A percentile compares a stretch with the other conserved stretches of the same genome.
Evolutionary conservation across 2,113 vertebrate species (phyloP).

Genomic region (Regulus satrapa): DNA sequence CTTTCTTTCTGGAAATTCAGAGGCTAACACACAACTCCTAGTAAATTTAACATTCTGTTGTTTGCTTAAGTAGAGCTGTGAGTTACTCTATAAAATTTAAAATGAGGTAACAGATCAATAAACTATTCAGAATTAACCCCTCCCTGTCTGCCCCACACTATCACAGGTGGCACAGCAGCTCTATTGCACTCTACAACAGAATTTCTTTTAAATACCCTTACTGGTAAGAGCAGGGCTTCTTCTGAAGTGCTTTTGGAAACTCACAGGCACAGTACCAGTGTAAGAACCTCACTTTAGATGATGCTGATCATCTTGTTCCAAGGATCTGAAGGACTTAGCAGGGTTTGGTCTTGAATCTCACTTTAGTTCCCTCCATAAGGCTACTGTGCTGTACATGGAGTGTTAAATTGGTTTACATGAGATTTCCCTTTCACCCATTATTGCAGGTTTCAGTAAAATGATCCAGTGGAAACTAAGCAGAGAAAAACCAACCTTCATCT

Average conservation of each 20-base stretch:
- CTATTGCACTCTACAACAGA: background rate
- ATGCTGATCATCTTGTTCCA: background rate
- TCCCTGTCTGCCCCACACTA: background rate
- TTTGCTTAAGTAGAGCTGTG: background rate
- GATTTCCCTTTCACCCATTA: background rate
- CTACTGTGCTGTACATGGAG: background rate
- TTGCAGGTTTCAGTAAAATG: background rate
- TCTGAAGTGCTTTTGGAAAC: background rate
- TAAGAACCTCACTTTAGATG: background rate
- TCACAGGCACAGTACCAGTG: background rate
- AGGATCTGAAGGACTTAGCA: background rate
- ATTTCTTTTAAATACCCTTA: background rate
- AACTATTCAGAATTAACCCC: background rate
- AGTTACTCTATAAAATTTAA: background rate
- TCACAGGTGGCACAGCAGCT: background rate
- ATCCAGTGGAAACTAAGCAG: background rate
- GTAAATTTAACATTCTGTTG: background rate
- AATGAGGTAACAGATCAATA: background rate
- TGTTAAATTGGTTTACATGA: background rate
- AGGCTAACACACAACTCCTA: background rate
- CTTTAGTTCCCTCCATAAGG: background rate
- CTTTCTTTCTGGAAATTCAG: background rate
- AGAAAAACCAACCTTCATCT: background rate
- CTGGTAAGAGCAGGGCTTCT: background rate
- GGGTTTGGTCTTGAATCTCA: background rate